Percentiles rank a stretch among this genome's conserved stretches.
Conservation (phyloP, 2,113 vertebrate genomes). For the Acrocephalus arundinaceus region DNA sequence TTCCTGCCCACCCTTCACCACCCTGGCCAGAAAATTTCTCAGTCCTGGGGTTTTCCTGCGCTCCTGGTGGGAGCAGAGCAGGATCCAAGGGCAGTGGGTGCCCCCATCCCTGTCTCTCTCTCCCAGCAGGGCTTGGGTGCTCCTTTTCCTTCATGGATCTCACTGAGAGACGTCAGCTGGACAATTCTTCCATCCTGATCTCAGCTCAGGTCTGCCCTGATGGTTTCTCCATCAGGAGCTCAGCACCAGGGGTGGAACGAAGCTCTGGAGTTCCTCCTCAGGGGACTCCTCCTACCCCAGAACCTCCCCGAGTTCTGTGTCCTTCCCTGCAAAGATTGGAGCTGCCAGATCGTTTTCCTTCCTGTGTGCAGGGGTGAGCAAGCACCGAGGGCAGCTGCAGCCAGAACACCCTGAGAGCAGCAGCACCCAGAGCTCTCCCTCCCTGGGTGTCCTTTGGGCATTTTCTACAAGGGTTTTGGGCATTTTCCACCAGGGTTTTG, state of each 20-base stretch:
- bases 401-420: fast-evolving
- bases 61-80: neutral
- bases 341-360: too few species aligned
- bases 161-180: neutral
- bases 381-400: neutral
- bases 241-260: neutral
- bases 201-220: neutral
- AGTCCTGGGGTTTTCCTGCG: neutral
- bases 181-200: neutral
- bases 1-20: neutral
- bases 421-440: neutral
- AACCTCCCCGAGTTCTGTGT: too few species aligned
- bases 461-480: neutral
- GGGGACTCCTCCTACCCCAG: neutral
- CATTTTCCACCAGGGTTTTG: too few species aligned
- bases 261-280: neutral
- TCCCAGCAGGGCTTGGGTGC: neutral
- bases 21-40: neutral
- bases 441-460: neutral
- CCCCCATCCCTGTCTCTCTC: neutral
- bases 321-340: too few species aligned
- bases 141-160: neutral
- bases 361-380: too few species aligned
- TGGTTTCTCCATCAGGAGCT: neutral
- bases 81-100: neutral